These are phyloP conservation scores for Zelleria hepariella DNA, from an alignment of 2,888 invertebrate species.

Conservation along the genomic window DNA sequence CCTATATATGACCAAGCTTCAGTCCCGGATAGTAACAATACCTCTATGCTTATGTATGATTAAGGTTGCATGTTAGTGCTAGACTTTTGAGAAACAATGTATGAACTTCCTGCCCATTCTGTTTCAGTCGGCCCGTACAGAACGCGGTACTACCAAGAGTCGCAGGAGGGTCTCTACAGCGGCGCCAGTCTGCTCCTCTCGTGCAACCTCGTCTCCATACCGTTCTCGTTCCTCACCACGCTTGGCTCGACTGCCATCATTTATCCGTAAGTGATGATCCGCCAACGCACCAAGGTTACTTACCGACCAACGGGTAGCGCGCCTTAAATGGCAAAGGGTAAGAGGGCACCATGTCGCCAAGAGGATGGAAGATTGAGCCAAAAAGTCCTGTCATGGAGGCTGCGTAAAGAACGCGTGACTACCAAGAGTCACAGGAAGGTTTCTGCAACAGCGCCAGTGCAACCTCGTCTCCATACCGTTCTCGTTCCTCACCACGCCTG, in stretches of 20 bases:
- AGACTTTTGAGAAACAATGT: not conserved
- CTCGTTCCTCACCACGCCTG: slow-evolving; percentile 81
- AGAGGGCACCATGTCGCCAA: too few species aligned
- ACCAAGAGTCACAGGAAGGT: slow-evolving; percentile 92
- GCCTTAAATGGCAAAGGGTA: too few species aligned
- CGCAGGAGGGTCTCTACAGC: slow-evolving; percentile 89
- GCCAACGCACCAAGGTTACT: too few species aligned
- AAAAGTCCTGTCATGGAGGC: too few species aligned
- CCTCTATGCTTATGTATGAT: too few species aligned
- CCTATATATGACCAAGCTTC: too few species aligned
- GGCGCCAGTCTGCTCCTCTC: slow-evolving; percentile 87
- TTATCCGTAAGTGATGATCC: slow-evolving; percentile 76
- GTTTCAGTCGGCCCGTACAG: slow-evolving; percentile 83
- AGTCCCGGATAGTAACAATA: too few species aligned
- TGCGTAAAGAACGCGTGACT: slow-evolving; percentile 91
- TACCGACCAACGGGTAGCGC: too few species aligned
- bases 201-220: slow-evolving; percentile 85
- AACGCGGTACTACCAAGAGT: slow-evolving; percentile 94
- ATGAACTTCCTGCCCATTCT: not conserved
- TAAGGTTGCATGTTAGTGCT: too few species aligned
- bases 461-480: slow-evolving; percentile 86
- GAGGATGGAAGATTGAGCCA: too few species aligned
- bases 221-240: slow-evolving; percentile 84
- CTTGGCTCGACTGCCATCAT: slow-evolving; percentile 80
- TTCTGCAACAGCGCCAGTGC: slow-evolving; percentile 90